phyloP scores from a whole-genome alignment of 2,888 invertebrate species.

The Drosophila paracracens region DNA sequence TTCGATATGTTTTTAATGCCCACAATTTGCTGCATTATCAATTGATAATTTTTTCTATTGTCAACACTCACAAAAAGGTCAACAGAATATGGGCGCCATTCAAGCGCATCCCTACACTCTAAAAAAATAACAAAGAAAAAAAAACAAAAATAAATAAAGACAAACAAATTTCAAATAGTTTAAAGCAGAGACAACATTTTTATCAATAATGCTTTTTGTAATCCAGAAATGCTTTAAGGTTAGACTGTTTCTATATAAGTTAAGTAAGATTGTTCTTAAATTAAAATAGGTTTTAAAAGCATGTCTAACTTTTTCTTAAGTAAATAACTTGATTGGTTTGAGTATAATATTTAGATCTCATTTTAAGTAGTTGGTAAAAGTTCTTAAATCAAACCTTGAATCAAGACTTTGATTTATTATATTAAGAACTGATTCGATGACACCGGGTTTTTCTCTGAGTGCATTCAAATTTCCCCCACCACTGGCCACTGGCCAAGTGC shows the following conservation, averaged over 20 bases:
- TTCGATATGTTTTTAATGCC: conserved; percentile 64
- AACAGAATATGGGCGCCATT: conserved; percentile 37
- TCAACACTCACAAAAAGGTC: conserved; percentile 47
- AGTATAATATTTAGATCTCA: background rate
- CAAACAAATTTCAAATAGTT: background rate
- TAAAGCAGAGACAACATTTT: background rate
- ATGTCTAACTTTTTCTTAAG: background rate
- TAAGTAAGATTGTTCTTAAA: background rate
- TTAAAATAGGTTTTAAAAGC: background rate
- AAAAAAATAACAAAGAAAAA: background rate
- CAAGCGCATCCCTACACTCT: conserved; percentile 31
- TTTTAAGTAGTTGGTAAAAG: background rate
- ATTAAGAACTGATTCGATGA: background rate
- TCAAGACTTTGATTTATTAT: background rate
- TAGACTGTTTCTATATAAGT: background rate
- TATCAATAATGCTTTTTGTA: background rate
- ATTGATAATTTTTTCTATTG: conserved; percentile 66
- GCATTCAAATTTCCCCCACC: conserved; percentile 1
- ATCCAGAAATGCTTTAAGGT: background rate
- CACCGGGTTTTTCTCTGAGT: background rate
- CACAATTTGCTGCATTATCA: conserved; percentile 60
- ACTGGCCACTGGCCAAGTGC: background rate
- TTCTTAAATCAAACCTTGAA: background rate
- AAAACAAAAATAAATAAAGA: background rate
- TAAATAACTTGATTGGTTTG: background rate